Conservation (phyloP, 2,797 vertebrate genomes). For the Naso thynnoides region DNA sequence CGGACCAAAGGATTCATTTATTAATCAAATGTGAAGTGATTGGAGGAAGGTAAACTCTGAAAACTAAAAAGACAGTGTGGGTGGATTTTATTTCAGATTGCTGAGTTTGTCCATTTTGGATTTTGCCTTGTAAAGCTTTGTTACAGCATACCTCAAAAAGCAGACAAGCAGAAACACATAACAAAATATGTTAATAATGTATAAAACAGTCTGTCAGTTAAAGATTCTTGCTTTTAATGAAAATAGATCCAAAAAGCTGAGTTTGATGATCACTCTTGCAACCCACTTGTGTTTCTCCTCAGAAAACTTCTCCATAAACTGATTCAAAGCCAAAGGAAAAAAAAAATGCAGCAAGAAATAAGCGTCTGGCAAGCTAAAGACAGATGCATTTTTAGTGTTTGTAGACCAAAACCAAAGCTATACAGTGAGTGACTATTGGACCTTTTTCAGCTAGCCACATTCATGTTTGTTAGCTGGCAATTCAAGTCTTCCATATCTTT, state of each 20-base stretch:
- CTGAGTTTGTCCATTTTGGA: background rate
- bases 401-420: too few relatives aligned
- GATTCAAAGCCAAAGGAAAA: background rate
- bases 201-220: too few relatives aligned
- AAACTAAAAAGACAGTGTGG: background rate
- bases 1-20: conserved; percentile 26
- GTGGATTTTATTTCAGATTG: conserved; percentile 15
- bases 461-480: background rate
- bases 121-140: conserved; percentile 1
- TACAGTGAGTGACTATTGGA: too few relatives aligned
- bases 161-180: background rate
- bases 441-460: background rate
- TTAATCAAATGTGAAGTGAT: conserved; percentile 16
- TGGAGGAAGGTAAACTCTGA: background rate
- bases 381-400: background rate
- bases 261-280: background rate
- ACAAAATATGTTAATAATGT: background rate
- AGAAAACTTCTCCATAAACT: background rate
- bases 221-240: conserved; percentile 6
- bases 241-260: background rate
- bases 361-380: background rate
- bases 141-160: background rate
- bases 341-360: too few relatives aligned
- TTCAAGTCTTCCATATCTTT: background rate
- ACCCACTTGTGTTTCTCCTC: background rate